These are phyloP conservation scores for Austrofundulus limnaeus DNA, from an alignment of 2,113 vertebrate species.

Conservation along the genomic window DNA sequence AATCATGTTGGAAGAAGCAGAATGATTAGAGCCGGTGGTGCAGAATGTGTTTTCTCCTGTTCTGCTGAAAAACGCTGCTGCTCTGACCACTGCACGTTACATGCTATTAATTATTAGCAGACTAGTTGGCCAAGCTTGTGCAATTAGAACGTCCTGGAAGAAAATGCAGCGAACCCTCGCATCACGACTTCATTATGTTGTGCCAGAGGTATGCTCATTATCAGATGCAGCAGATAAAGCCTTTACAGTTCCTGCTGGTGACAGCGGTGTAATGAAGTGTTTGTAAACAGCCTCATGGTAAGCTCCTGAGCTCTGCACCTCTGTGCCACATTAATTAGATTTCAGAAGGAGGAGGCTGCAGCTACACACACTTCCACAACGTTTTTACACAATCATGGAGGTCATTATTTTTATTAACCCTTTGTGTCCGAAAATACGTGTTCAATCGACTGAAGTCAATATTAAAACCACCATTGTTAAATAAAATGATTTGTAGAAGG, in stretches of 20 bases:
- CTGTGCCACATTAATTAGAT: slow-evolving; percentile 42
- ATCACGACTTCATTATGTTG: slow-evolving; percentile 13
- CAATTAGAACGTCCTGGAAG: slow-evolving; percentile 5
- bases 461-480: too few relatives aligned
- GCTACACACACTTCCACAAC: slow-evolving; percentile 28
- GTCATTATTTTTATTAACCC: slow-evolving; percentile 13
- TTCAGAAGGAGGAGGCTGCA: slow-evolving; percentile 10
- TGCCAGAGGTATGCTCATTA: slow-evolving; percentile 26
- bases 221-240: slow-evolving; percentile 21
- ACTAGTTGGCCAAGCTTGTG: not conserved
- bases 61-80: slow-evolving; percentile 2
- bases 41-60: not conserved
- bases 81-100: not conserved
- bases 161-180: slow-evolving; percentile 1
- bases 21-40: slow-evolving; percentile 21
- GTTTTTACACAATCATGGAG: slow-evolving; percentile 7
- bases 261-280: slow-evolving; percentile 36
- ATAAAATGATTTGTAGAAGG: too few relatives aligned
- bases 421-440: too few relatives aligned
- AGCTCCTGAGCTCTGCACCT: slow-evolving; percentile 25
- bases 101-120: slow-evolving; percentile 7
- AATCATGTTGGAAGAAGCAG: slow-evolving; percentile 6
- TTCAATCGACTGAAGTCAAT: too few relatives aligned
- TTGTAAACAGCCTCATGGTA: slow-evolving; percentile 27
- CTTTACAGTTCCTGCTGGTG: slow-evolving; percentile 5